Percentiles rank a stretch among this genome's conserved stretches.
These are phyloP conservation scores for Uropsilus gracilis DNA, from an alignment of 2,113 vertebrate genomes.

Conservation along the genomic window DNA sequence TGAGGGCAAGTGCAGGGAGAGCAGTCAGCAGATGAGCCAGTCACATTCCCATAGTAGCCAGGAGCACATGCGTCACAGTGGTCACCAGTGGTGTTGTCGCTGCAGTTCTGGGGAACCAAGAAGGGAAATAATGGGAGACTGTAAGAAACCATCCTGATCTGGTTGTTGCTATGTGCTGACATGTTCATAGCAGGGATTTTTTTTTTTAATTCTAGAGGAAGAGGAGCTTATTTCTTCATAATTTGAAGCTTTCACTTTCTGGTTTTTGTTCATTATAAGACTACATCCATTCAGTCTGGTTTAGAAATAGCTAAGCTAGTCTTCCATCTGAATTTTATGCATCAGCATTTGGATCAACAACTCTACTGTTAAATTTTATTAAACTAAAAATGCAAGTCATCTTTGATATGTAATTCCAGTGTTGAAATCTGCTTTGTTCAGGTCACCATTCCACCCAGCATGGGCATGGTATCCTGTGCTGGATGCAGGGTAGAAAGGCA, in stretches of 20 bases:
- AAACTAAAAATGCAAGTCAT: neutral
- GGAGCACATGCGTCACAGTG: conserved; percentile 90
- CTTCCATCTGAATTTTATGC: neutral
- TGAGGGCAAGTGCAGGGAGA: conserved; percentile 93
- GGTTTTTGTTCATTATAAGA: neutral
- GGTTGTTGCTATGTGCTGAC: neutral
- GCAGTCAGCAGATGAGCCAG: conserved; percentile 90
- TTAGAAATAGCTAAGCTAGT: neutral
- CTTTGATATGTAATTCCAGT: neutral
- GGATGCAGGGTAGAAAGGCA: accelerated
- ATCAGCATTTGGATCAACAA: neutral
- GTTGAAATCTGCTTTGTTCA: neutral
- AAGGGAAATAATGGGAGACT: conserved; percentile 17
- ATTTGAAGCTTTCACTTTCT: neutral
- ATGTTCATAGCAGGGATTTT: neutral
- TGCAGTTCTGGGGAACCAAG: conserved; percentile 87
- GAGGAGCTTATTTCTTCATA: neutral
- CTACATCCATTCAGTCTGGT: neutral
- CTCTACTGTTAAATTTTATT: neutral
- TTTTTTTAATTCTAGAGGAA: neutral
- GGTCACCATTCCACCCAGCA: accelerated
- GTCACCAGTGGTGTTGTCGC: conserved; percentile 90
- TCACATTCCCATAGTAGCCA: conserved; percentile 91
- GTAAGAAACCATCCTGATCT: neutral
- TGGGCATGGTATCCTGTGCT: accelerated